Conservation (phyloP, 2,888 invertebrate genomes). For the Ophion slaviceki region DNA sequence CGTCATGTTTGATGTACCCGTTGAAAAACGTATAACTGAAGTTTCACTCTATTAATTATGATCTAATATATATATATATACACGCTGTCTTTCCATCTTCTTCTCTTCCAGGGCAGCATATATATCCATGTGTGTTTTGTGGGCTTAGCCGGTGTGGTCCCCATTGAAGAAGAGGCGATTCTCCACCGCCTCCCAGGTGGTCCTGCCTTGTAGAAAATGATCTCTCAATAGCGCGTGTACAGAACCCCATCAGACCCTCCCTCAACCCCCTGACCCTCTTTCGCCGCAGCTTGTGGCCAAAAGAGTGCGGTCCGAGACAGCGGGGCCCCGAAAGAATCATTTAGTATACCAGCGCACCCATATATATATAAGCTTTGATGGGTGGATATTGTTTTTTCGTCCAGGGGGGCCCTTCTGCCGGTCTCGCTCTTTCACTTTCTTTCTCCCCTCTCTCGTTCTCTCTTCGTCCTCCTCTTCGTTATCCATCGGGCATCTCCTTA, state of each 20-base stretch:
- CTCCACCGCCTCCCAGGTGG: constrained; percentile 67
- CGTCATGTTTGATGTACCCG: too few species aligned
- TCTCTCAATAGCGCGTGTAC: constrained; percentile 64
- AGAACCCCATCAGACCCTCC: constrained; percentile 18
- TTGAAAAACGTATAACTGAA: too few species aligned
- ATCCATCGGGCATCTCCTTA: constrained; percentile 21
- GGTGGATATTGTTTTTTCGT: constrained; percentile 63
- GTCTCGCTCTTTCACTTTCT: too few species aligned
- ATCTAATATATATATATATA: too few species aligned
- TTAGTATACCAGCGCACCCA: constrained; percentile 50
- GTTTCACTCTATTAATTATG: too few species aligned
- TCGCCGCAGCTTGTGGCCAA: constrained; percentile 11
- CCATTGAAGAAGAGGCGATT: constrained; percentile 47
- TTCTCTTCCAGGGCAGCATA: constrained; percentile 13
- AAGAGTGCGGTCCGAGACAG: constrained; percentile 33
- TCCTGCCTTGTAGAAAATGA: constrained; percentile 66
- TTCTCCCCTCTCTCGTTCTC: not conserved
- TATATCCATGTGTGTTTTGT: constrained; percentile 34
- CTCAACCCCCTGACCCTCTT: constrained; percentile 2
- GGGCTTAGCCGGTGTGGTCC: constrained; percentile 65
- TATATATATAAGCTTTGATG: constrained; percentile 38
- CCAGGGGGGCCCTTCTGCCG: not conserved
- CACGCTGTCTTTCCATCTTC: constrained; percentile 22
- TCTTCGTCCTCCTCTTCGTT: constrained; percentile 39
- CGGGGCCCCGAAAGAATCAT: constrained; percentile 59